Evolutionary conservation across 2,888 invertebrate genomes (phyloP), one percentile per base, ranked within the genome.

Genomic region (Apamea epomidion): DNA sequence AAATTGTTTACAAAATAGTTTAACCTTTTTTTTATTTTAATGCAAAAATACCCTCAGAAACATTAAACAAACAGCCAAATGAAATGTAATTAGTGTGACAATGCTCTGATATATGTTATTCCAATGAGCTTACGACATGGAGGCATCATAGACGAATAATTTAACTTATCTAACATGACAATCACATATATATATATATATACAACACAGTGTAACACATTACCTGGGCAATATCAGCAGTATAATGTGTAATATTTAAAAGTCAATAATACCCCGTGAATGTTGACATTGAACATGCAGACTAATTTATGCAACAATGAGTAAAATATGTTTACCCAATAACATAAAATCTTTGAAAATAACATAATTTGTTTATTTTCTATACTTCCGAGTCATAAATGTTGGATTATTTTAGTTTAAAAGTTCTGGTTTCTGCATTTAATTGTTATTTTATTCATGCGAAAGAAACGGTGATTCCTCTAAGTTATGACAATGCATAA

Each of bases 41-140:
- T 83, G 83, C 83, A 86, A 85, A 87, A 86, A 42, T 80, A 78
- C 89, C 83, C 84, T 89, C 87, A 10, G 18, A 58, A 62, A 75
- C 68, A 82, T 78, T 60, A 82, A 83, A 83, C 72, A 84, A 77
- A 75, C 82, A 83, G 88, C 84, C 87, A 75, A 80, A 88, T 87
- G 87, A 88, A 77, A 78, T 86, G 76, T 76, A 64, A 87, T 88
- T 86, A 82, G 79, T 78, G 86, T 78, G 83, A 71, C 37, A 45
- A 86, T 78, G 79, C 69, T 32, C 21, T 69, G 62, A 75, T 86
- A 74, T 65, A 62, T 62, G 73, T 88, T 85, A 86, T 73, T 67
- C 32, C 18, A 76, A 68, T 60, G 73, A 86, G 14, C 12, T 60
- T 21, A 54, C 51, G 29, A 45, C 48, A 72, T 48, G 65, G 45